phyloP scores from a whole-genome alignment of 2,797 vertebrate species.

The Apogon hyalosoma region DNA sequence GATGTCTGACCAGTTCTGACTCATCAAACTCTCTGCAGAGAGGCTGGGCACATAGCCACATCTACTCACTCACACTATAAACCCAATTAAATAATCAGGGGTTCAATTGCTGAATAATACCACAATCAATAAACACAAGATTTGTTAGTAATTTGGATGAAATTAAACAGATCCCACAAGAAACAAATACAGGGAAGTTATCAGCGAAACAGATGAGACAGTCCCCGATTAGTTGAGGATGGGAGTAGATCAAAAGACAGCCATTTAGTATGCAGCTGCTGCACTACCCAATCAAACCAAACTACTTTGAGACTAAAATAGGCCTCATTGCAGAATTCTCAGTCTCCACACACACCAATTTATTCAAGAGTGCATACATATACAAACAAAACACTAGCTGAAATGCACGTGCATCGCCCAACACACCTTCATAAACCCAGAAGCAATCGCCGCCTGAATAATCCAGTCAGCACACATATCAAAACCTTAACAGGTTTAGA shows the following conservation, averaged over 20 bases:
- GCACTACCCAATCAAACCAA: conserved; percentile 55
- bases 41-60: conserved; percentile 54
- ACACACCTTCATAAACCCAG: conserved; percentile 40
- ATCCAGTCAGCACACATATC: conserved; percentile 59
- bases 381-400: conserved; percentile 40
- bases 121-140: conserved; percentile 65
- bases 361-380: conserved; percentile 31
- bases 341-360: conserved; percentile 36
- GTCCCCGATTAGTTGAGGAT: conserved; percentile 35
- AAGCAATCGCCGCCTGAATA: conserved; percentile 47
- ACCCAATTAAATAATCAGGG: conserved; percentile 71
- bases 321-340: conserved; percentile 43
- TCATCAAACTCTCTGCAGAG: conserved; percentile 56
- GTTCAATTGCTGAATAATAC: conserved; percentile 61
- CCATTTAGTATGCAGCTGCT: conserved; percentile 51
- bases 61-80: conserved; percentile 44
- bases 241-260: conserved; percentile 49
- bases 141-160: conserved; percentile 48
- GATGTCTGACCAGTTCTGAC: conserved; percentile 58
- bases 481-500: conserved; percentile 64
- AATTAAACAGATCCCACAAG: conserved; percentile 56
- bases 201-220: conserved; percentile 49
- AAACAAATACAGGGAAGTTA: conserved; percentile 40
- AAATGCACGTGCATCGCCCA: conserved; percentile 20
- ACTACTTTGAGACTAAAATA: conserved; percentile 48